Base-by-base conservation (phyloP, 2,888 invertebrate genomes). In the Nasonia oneida region DNA sequence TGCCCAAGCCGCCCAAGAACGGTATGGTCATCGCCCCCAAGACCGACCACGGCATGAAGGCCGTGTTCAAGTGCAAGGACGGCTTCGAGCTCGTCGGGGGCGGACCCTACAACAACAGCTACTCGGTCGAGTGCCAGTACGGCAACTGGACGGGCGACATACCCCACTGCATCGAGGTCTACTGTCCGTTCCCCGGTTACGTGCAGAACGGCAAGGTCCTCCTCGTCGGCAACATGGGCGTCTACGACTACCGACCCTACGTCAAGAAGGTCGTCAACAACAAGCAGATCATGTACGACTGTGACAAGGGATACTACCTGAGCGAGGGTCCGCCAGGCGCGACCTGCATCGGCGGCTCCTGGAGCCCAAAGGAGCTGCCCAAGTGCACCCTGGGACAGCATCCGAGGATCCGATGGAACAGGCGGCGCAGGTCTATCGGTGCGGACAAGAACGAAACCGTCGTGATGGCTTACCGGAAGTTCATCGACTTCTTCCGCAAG, bases 1-100 rank as follows among this genome's bases (percentile, higher is more conserved):
- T 98, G 94, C 98, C 98, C 0, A 96, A 95, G 86, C 95, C 96
- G 4, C 98, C 99, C 0, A 96, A 97, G 81, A 97, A 98, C 90
- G 99, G 99, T 0, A 97, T 99, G 96, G 98, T 99, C 5, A 97
- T 99, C 84, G 99, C 99, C 0, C 98, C 99, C 0, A 98, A 98
- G 92, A 98, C 98, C n/a, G 98, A 98, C 88, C 99, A 99, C 91
- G 98, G 98, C 0, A 98, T 98, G 97, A 96, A 96, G 91, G 99
- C 99, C 0, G 95, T 97, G 47, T 99, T 98, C 93, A 96, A 97
- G 88, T 99, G 99, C 92, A 97, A 98, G 90, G 98, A 99, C 90
- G 99, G 99, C 0, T 99, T 95, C 92, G 96, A 96, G 86, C 94
- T 99, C n/a, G 95, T 96, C 67, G 95, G 95, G 3, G 93, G 92